These are phyloP conservation scores for Cataglyphis livida DNA, from an alignment of 2,888 invertebrate species.

Conservation along the genomic window DNA sequence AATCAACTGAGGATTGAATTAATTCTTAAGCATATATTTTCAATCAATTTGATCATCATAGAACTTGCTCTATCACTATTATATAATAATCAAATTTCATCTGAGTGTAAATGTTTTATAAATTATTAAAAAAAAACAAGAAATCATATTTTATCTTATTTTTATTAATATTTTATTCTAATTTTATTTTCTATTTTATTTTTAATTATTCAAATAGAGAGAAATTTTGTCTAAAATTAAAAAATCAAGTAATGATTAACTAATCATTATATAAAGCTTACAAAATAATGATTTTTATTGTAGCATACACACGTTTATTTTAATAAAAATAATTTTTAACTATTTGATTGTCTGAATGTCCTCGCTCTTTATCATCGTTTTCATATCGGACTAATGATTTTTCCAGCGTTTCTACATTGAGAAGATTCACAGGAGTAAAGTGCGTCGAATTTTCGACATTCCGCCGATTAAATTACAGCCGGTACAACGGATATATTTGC, in stretches of 20 bases:
- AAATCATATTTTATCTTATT: neutral
- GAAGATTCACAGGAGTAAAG: conserved; percentile 1
- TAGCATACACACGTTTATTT: neutral
- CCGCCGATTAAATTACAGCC: conserved; percentile 46
- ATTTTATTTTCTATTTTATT: neutral
- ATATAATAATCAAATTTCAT: conserved; percentile 1
- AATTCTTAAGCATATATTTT: conserved; percentile 20
- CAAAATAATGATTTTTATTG: neutral
- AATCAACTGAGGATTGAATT: conserved; percentile 26
- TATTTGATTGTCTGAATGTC: neutral
- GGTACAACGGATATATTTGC: conserved; percentile 48
- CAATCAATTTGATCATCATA: conserved; percentile 26
- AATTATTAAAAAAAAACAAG: neutral
- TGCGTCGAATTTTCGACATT: conserved; percentile 40
- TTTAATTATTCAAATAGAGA: neutral
- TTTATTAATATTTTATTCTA: neutral
- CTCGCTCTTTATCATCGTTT: neutral
- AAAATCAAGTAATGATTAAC: neutral
- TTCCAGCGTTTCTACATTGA: neutral
- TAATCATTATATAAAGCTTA: neutral
- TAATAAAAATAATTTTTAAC: conserved; percentile 4
- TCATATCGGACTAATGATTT: neutral
- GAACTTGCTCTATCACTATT: conserved; percentile 31
- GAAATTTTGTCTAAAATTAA: neutral
- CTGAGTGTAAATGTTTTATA: neutral